Conservation (phyloP, 1,140 invertebrate genomes). For the Lerema accius region DNA sequence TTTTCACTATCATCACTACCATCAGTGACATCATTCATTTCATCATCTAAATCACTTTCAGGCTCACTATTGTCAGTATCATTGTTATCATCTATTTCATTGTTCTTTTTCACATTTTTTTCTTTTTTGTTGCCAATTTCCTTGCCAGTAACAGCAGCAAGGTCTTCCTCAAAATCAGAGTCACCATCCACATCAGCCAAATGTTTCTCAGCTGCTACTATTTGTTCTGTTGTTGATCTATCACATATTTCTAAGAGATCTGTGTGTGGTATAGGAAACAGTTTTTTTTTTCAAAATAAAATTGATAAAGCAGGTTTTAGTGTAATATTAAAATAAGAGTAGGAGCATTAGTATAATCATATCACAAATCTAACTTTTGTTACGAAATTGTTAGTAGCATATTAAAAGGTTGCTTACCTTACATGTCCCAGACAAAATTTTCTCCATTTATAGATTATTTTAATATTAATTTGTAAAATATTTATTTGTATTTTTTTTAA, state of each 20-base stretch:
- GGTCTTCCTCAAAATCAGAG: slow-evolving; percentile 87
- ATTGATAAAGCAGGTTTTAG: no score
- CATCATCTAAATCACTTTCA: slow-evolving; percentile 35
- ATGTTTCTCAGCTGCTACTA: slow-evolving; percentile 85
- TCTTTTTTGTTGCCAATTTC: slow-evolving; percentile 54
- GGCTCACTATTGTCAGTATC: slow-evolving; percentile 47
- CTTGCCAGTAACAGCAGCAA: slow-evolving; percentile 80
- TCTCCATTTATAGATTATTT: no score
- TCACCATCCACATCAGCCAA: slow-evolving; percentile 84
- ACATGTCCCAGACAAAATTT: no score
- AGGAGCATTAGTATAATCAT: no score
- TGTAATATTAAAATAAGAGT: no score
- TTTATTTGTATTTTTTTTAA: no score
- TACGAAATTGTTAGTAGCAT: no score
- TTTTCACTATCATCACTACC: slow-evolving; percentile 35
- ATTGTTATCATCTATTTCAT: slow-evolving; percentile 35
- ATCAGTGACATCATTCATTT: slow-evolving; percentile 35
- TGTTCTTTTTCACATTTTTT: slow-evolving; percentile 45
- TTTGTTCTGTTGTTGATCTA: slow-evolving; percentile 86
- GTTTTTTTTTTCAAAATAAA: slow-evolving; percentile 11
- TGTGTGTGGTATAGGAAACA: slow-evolving; percentile 55
- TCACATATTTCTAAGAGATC: slow-evolving; percentile 92
- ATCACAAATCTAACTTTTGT: no score
- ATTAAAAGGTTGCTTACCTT: no score
- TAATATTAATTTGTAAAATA: no score